Evolutionary conservation across 1,140 invertebrate genomes (phyloP).

Genomic region (Plectus sambesii): DNA sequence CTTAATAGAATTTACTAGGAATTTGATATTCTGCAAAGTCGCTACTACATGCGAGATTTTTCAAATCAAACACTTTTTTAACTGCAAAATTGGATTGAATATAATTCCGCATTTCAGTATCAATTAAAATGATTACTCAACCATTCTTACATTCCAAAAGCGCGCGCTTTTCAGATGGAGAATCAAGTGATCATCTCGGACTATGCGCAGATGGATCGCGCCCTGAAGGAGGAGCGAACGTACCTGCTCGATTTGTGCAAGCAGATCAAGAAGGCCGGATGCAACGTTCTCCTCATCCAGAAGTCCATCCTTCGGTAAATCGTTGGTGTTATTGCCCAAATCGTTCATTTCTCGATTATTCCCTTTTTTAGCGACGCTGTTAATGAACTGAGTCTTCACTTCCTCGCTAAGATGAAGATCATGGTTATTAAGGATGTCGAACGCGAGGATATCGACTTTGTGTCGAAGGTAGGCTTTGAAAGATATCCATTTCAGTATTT

Average conservation of each 20-base stretch:
- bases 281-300: slow-evolving; percentile 93
- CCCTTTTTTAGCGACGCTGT: slow-evolving; percentile 63
- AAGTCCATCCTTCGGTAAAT: slow-evolving; percentile 84
- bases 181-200: slow-evolving; percentile 91
- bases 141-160: slow-evolving; percentile 4
- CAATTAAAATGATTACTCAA: slow-evolving; percentile 5
- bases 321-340: slow-evolving; percentile 2
- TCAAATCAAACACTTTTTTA: not conserved
- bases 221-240: slow-evolving; percentile 90
- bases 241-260: slow-evolving; percentile 98
- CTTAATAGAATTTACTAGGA: no score
- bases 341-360: slow-evolving; percentile 9
- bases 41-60: not conserved
- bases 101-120: slow-evolving; percentile 5
- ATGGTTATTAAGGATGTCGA: slow-evolving; percentile 97
- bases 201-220: slow-evolving; percentile 96
- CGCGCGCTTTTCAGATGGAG: slow-evolving; percentile 66
- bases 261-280: slow-evolving; percentile 94
- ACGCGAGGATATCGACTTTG: slow-evolving; percentile 90
- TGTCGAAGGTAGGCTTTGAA: slow-evolving; percentile 68
- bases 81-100: not conserved
- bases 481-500: no score
- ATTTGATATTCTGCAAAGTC: no score
- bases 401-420: slow-evolving; percentile 96
- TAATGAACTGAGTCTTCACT: slow-evolving; percentile 90